Evolutionary conservation across 2,113 vertebrate species (phyloP).

Genomic region (Gallinago paraguaiae): DNA sequence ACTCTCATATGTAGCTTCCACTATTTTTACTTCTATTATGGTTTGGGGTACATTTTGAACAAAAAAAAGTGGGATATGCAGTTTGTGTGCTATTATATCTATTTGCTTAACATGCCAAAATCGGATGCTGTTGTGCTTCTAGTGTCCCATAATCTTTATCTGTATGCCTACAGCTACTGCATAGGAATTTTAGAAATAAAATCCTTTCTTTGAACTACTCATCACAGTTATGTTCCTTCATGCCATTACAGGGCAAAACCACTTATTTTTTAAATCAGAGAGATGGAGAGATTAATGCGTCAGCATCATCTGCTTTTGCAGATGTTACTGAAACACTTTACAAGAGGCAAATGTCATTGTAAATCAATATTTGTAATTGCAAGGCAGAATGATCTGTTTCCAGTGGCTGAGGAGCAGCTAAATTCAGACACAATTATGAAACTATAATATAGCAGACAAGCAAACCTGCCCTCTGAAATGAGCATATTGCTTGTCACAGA

Average conservation of each 20-base stretch:
- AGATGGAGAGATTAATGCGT: conserved; percentile 32
- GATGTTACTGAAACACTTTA: conserved; percentile 15
- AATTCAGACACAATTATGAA: conserved; percentile 26
- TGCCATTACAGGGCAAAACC: background rate
- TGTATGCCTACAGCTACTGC: background rate
- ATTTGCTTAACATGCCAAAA: background rate
- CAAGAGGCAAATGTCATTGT: conserved; percentile 10
- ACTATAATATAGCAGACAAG: background rate
- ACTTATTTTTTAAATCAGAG: background rate
- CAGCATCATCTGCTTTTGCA: conserved; percentile 38
- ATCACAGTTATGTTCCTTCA: background rate
- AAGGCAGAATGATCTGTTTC: conserved; percentile 18
- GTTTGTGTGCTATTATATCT: background rate
- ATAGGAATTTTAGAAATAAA: background rate
- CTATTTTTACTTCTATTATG: background rate
- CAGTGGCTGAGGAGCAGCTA: background rate
- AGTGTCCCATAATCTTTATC: background rate
- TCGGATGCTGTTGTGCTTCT: background rate
- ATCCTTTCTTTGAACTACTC: conserved; percentile 15
- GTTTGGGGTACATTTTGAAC: background rate
- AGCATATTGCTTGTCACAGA: background rate
- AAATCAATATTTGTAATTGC: conserved; percentile 59
- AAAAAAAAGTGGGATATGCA: background rate
- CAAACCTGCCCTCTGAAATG: background rate
- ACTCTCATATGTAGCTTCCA: background rate